A percentile compares a stretch with the other conserved stretches of the same genome.
Conservation (phyloP, 2,888 invertebrate species). For the Coelopa pilipes region DNA sequence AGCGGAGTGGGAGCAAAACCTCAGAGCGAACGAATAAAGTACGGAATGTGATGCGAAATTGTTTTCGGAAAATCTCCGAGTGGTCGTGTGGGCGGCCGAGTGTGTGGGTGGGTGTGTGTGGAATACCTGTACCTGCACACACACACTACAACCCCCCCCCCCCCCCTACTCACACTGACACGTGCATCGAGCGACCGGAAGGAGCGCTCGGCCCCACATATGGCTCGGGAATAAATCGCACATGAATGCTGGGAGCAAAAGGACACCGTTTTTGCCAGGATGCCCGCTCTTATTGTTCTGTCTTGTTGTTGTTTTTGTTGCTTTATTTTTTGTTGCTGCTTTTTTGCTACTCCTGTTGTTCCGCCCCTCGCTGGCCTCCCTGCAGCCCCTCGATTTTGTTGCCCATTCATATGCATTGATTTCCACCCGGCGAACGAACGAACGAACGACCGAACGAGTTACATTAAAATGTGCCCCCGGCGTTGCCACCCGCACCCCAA, state of each 20-base stretch:
- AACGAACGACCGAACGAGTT: background rate
- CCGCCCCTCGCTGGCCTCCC: background rate
- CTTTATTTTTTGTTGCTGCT: background rate
- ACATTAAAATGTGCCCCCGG: conserved; percentile 33
- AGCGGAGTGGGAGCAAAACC: no score
- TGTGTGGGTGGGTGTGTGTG: background rate
- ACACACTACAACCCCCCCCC: no score
- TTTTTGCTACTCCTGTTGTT: background rate
- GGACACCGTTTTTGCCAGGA: conserved; percentile 50
- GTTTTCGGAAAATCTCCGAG: conserved; percentile 51
- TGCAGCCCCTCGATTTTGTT: conserved; percentile 30
- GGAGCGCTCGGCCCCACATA: conserved; percentile 38
- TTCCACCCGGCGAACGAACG: conserved; percentile 45
- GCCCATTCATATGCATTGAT: conserved; percentile 59
- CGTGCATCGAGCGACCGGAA: conserved; percentile 5
- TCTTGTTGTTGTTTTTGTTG: conserved; percentile 3
- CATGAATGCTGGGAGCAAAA: conserved; percentile 45
- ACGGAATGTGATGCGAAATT: conserved; percentile 47
- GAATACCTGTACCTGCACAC: background rate
- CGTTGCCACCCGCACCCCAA: background rate
- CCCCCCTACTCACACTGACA: background rate
- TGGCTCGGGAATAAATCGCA: conserved; percentile 45
- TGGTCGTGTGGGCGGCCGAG: background rate
- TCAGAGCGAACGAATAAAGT: background rate
- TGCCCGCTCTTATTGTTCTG: no score